Conservation (phyloP, 2,888 invertebrate species). For the Anagyrus pseudococci region DNA sequence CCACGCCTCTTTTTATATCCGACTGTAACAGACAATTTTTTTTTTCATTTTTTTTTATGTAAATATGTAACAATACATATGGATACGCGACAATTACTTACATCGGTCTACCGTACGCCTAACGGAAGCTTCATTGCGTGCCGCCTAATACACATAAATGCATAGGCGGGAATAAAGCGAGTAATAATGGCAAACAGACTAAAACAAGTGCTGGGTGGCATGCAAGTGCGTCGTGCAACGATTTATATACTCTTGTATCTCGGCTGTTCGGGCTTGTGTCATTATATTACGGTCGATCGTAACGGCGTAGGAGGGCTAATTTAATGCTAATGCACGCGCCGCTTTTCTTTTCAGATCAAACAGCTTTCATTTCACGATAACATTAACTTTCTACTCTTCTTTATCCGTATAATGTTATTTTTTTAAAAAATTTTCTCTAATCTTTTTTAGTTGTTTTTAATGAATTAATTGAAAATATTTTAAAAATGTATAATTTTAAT, state of each 20-base stretch:
- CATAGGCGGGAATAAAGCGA: not conserved
- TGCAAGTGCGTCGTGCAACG: not conserved
- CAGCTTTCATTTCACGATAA: too few species aligned
- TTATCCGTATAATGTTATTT: too few species aligned
- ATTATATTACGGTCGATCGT: too few species aligned
- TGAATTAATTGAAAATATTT: too few species aligned
- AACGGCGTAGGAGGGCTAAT: too few species aligned
- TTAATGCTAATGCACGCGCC: too few species aligned
- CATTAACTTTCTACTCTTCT: too few species aligned
- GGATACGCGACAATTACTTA: not conserved
- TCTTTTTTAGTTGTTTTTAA: too few species aligned
- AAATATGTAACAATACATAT: conserved; percentile 26
- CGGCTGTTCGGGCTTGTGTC: not conserved
- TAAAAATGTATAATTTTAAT: too few species aligned
- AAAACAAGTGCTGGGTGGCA: not conserved
- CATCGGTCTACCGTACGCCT: not conserved
- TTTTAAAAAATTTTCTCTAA: too few species aligned
- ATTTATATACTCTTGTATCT: not conserved
- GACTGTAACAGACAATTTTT: not conserved
- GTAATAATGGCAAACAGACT: not conserved
- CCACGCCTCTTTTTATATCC: not conserved
- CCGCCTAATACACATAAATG: not conserved
- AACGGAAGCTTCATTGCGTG: not conserved
- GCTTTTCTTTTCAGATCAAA: too few species aligned
- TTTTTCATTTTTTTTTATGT: conserved; percentile 13